Conservation (phyloP, 2,797 vertebrate species). For the Centropyge bicolor region DNA sequence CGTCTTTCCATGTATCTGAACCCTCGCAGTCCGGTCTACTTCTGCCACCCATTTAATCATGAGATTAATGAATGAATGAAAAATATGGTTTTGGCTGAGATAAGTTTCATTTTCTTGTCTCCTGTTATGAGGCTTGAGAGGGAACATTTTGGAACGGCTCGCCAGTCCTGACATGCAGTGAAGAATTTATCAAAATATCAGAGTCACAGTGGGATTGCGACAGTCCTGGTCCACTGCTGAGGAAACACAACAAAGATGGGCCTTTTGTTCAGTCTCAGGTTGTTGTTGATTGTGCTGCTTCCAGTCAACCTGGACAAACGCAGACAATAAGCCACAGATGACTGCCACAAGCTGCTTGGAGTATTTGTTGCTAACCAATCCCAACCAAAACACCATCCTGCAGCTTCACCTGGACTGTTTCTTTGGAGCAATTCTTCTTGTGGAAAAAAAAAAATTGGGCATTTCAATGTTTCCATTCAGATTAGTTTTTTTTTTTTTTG, state of each 20-base stretch:
- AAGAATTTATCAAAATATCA: constrained; percentile 16
- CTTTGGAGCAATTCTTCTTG: not conserved
- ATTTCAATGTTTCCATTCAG: constrained; percentile 15
- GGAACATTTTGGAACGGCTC: constrained; percentile 20
- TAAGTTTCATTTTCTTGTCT: constrained; percentile 24
- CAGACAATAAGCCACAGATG: not conserved
- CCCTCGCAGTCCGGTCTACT: constrained; percentile 21
- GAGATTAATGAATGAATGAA: constrained; percentile 24
- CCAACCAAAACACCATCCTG: constrained; percentile 5
- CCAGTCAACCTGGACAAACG: constrained; percentile 5
- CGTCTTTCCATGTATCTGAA: constrained; percentile 29
- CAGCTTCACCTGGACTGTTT: not conserved
- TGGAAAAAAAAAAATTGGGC: not conserved
- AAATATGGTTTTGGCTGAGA: constrained; percentile 21
- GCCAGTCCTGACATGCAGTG: constrained; percentile 8
- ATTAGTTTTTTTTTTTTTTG: constrained; percentile 3
- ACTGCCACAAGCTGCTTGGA: not conserved
- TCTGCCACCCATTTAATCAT: constrained; percentile 29
- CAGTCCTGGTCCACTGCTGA: constrained; percentile 30
- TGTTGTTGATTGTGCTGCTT: constrained; percentile 22
- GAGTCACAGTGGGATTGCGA: constrained; percentile 37
- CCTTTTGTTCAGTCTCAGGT: constrained; percentile 1
- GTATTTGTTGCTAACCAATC: constrained; percentile 29
- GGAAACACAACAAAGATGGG: constrained; percentile 24
- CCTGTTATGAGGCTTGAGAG: constrained; percentile 10